Percentiles rank a stretch among this genome's conserved stretches.
Evolutionary conservation across 2,797 vertebrate species (phyloP).

Genomic region (Rhynchonycteris naso): DNA sequence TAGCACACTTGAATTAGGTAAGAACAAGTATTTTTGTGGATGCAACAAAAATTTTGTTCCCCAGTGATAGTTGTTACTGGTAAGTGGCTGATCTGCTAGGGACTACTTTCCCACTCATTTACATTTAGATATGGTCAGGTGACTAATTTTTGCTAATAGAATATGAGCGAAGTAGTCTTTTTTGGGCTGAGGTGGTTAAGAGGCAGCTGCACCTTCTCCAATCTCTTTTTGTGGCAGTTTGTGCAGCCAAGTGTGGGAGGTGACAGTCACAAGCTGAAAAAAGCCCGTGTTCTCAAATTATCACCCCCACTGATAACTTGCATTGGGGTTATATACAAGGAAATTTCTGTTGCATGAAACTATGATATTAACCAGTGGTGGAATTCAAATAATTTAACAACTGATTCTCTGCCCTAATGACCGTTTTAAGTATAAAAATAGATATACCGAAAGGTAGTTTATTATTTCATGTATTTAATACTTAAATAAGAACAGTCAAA

Average conservation of each 20-base stretch:
- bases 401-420: too few relatives aligned
- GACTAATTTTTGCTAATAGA: neutral
- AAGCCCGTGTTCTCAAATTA: neutral
- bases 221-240: slow-evolving; percentile 19
- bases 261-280: slow-evolving; percentile 8
- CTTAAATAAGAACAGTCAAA: too few relatives aligned
- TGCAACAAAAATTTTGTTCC: too few relatives aligned
- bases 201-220: neutral
- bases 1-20: too few relatives aligned
- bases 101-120: neutral
- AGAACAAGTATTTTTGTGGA: too few relatives aligned
- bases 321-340: neutral
- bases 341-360: slow-evolving; percentile 30
- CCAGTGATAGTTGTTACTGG: neutral
- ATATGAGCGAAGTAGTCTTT: slow-evolving; percentile 22
- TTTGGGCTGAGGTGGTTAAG: slow-evolving; percentile 11
- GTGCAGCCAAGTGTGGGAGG: slow-evolving; percentile 23
- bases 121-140: neutral
- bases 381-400: too few relatives aligned
- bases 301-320: neutral
- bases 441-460: too few relatives aligned
- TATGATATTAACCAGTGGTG: neutral
- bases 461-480: too few relatives aligned
- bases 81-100: neutral
- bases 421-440: too few relatives aligned